Base-by-base conservation (phyloP, 2,888 invertebrate genomes). In the Venustoraphidia nigricollis region DNA sequence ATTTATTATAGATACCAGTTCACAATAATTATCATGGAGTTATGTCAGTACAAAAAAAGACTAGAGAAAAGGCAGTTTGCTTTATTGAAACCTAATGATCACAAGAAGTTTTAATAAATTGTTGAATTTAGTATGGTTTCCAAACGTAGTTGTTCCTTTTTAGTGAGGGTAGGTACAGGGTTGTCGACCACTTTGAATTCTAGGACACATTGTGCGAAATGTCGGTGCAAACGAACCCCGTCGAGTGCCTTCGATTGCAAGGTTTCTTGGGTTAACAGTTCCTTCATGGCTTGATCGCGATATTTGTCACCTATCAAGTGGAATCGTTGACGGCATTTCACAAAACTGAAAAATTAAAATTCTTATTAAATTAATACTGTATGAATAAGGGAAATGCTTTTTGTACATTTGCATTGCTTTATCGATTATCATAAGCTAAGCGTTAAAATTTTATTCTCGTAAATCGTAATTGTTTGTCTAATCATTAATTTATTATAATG, bases 271-370 rank as follows among this genome's bases (percentile, higher is more conserved):
- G 70, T 71, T 54, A 69, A 69, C 2, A 81, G 69, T 61, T 81
- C 80, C 48, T 63, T 71, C 66, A 76, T 73, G 54, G 81, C 73
- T 55, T 80, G 79, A 43, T 65, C 70, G 44, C 71, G 71, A 54
- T 74, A 75, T 13, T 68, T 66, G 46, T 66, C 66, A 41, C 68
- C 71, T 0, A 71, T 67, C 17, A 36, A 44, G 53, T 70, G 69
- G 56, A 77, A 75, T 45, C 81, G 72, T 54, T 76, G 76, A 5
- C 77, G 75, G 59, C 81, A 81, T 10, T 77, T 71, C n/a, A 79
- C 76, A 41, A 74, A 64, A 60, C 81, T 81, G 66, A 44, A 67
- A 67, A 52, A 44, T 10, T 36, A 6, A 37, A 14, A 37, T 27
- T 9, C 10, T 34, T 27, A 27, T 17, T 17, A 17, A 17, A 27